These are phyloP conservation scores for Leptobrachium leishanense DNA, from an alignment of 2,113 vertebrate genomes.

Conservation along the genomic window DNA sequence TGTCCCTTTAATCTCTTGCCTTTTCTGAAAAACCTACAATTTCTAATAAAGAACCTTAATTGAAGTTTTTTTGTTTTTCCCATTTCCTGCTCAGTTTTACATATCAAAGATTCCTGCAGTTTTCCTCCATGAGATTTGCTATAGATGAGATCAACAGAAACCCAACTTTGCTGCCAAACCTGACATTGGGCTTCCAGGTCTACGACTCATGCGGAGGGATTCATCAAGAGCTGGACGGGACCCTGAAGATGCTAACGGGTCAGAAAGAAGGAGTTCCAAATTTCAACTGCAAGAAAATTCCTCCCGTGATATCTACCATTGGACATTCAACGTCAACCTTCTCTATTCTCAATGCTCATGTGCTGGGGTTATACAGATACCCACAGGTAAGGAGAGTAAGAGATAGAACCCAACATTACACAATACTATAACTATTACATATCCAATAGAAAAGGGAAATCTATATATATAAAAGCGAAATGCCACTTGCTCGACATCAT, in stretches of 20 bases:
- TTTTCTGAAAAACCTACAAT: too few relatives aligned
- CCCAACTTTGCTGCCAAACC: neutral
- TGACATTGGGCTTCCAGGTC: neutral
- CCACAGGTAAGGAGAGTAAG: conserved; percentile 10
- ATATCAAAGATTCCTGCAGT: neutral
- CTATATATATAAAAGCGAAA: too few relatives aligned
- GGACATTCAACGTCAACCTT: neutral
- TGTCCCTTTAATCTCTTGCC: too few relatives aligned
- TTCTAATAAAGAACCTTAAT: too few relatives aligned
- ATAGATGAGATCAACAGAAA: conserved; percentile 2
- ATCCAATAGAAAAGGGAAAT: too few relatives aligned
- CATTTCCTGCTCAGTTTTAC: neutral
- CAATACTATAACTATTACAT: too few relatives aligned
- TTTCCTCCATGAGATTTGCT: neutral
- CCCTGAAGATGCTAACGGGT: neutral
- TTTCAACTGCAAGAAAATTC: neutral
- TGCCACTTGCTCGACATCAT: too few relatives aligned
- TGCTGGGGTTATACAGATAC: conserved; percentile 13
- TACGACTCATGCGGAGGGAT: conserved; percentile 1
- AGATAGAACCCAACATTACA: neutral
- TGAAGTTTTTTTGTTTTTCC: neutral
- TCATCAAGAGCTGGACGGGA: conserved; percentile 6
- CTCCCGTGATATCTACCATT: neutral
- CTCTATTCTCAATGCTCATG: conserved; percentile 4
- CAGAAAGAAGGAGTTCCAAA: neutral